Evolutionary conservation across 2,888 invertebrate genomes (phyloP).

Genomic region (Chrysodeixis includens): DNA sequence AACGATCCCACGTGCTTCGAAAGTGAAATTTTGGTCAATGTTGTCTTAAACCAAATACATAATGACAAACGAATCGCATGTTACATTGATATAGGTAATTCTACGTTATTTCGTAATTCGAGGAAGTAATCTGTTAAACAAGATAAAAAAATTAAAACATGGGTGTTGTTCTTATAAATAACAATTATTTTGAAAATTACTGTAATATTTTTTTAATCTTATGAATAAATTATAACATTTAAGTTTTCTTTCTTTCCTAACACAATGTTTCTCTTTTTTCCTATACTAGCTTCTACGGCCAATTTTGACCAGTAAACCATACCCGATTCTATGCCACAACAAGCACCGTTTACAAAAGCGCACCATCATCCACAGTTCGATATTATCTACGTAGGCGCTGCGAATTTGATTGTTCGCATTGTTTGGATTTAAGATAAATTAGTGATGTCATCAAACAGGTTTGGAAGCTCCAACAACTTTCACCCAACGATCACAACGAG

Average conservation of each 20-base stretch:
- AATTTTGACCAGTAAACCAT: not conserved
- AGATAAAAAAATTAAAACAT: not conserved
- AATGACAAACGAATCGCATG: conserved; percentile 56
- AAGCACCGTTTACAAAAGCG: not conserved
- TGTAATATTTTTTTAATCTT: too few relatives aligned
- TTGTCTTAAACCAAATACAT: conserved; percentile 70
- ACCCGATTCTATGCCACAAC: not conserved
- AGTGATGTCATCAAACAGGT: conserved; percentile 74
- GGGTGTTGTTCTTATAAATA: not conserved
- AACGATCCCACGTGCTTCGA: conserved; percentile 60
- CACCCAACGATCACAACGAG: conserved; percentile 55
- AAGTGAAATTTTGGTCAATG: conserved; percentile 85
- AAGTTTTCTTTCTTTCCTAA: too few relatives aligned
- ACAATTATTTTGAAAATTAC: too few relatives aligned
- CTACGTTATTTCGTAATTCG: conserved; percentile 24
- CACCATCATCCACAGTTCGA: not conserved
- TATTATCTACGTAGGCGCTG: conserved; percentile 25
- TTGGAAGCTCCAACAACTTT: conserved; percentile 67
- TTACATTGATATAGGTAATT: conserved; percentile 50
- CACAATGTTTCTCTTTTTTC: too few relatives aligned
- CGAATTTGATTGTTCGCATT: conserved; percentile 50
- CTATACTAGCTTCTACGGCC: too few relatives aligned
- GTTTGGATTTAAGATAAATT: conserved; percentile 49
- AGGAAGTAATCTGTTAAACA: too few relatives aligned
- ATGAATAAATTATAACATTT: too few relatives aligned